These are phyloP conservation scores for Echinops telfairi DNA, from an alignment of 2,113 vertebrate species.

Conservation along the genomic window DNA sequence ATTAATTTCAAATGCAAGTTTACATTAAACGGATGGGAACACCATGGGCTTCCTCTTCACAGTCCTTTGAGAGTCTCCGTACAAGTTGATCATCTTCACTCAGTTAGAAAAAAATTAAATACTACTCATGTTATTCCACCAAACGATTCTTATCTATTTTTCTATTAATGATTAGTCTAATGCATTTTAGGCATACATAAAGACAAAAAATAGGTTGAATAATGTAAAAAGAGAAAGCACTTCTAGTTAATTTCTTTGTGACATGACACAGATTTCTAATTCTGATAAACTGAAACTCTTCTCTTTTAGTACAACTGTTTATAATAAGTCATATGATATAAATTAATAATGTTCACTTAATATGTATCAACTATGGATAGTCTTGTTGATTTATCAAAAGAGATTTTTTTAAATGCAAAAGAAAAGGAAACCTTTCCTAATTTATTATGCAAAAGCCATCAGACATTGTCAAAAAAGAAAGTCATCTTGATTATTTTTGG, in stretches of 20 bases:
- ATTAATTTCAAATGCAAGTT: neutral
- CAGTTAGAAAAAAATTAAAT: conserved; percentile 19
- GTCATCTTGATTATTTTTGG: conserved; percentile 87
- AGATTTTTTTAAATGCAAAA: conserved; percentile 70
- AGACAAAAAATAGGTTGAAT: conserved; percentile 24
- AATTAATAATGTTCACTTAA: conserved; percentile 68
- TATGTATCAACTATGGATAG: conserved; percentile 81
- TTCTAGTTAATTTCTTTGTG: conserved; percentile 11
- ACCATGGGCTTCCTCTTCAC: neutral
- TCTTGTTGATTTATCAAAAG: conserved; percentile 77
- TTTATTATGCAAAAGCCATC: conserved; percentile 86
- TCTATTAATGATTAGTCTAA: neutral
- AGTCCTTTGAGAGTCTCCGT: neutral
- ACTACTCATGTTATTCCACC: neutral
- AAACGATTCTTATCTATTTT: neutral
- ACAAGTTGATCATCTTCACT: neutral
- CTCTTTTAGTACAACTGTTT: neutral
- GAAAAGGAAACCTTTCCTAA: conserved; percentile 67
- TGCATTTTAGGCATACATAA: neutral
- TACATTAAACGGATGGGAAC: neutral
- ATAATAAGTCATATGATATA: conserved; percentile 67
- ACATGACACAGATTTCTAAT: conserved; percentile 50
- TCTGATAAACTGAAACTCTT: conserved; percentile 32
- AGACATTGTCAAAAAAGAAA: conserved; percentile 84
- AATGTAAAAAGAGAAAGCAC: conserved; percentile 24